Evolutionary conservation across 2,113 vertebrate genomes (phyloP), one percentile per base, ranked within the genome.

Genomic region (Ciconia maguari): DNA sequence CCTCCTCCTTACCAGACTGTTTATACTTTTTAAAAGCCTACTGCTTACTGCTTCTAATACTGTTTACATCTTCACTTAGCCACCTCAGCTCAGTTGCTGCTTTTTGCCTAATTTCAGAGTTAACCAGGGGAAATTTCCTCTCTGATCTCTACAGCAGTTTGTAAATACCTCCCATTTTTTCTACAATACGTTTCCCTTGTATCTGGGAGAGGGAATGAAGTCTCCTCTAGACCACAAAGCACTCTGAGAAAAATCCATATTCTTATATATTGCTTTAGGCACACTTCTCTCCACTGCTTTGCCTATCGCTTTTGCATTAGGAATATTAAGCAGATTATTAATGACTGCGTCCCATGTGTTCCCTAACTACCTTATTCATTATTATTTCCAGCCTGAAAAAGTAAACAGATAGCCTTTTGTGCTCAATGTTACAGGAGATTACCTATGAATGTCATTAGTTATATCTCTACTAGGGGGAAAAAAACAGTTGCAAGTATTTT

Each of bases 1-100:
- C 94, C 95, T 96, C 83, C 84, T 95, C 93, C 91, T 96, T 93
- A 71, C 87, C 92, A 97, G 94, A 96, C 92, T 97, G 95, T 97
- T 97, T 97, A 97, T 89, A 91, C 72, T 96, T 86, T 91, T 84
- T 79, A 93, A 97, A 97, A 97, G 95, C 93, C 87, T 83, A 27
- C 89, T 96, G 96, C 96, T 96, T 93, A 97, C 87, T 94, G 93
- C 92, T 93, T 62, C 94, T 89, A 94, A 90, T 80, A 90, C 90
- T 97, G 93, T 97, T 97, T 97, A 97, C 91, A 91, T 96, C 96
- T 93, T 76, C 82, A 49, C 71, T 88, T 17, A 92, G 89, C 84
- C 97, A 96, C 95, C 97, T 96, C 91, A 69, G 89, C 84, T 81
- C 75, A 21, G 24, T 48, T 83, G 71, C 64, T 95, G 94, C 89